A percentile compares a stretch with the other conserved stretches of the same genome.
phyloP scores from a whole-genome alignment of 2,888 invertebrate species.

The Pterostichus madidus region DNA sequence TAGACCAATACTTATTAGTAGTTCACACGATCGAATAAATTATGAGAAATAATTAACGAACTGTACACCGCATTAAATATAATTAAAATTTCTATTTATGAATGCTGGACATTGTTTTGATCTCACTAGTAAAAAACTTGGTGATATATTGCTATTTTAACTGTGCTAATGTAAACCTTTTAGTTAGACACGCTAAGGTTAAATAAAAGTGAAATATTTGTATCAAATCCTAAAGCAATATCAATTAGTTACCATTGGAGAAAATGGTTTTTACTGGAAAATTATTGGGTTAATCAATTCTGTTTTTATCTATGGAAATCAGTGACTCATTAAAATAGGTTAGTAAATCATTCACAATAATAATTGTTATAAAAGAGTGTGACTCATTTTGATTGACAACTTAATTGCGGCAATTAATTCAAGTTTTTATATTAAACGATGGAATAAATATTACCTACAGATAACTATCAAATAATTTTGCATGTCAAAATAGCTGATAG shows the following conservation, averaged over 20 bases:
- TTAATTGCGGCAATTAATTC: conserved; percentile 60
- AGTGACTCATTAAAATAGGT: conserved; percentile 50
- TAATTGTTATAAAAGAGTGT: conserved; percentile 16
- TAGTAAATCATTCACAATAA: conserved; percentile 51
- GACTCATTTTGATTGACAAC: conserved; percentile 55
- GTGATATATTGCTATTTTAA: conserved; percentile 24
- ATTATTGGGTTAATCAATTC: conserved; percentile 35
- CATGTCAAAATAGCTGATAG: conserved; percentile 32
- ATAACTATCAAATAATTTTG: conserved; percentile 38
- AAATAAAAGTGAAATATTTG: conserved; percentile 30
- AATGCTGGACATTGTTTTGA: conserved; percentile 19
- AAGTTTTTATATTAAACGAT: conserved; percentile 51
- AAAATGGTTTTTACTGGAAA: conserved; percentile 5
- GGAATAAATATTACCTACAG: conserved; percentile 25
- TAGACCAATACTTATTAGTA: conserved; percentile 30
- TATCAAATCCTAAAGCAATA: conserved; percentile 6
- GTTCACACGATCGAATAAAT: conserved; percentile 50
- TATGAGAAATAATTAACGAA: conserved; percentile 48
- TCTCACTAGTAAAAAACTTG: conserved; percentile 9
- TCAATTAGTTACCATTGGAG: background rate
- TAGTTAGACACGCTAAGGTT: conserved; percentile 29
- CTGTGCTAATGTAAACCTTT: conserved; percentile 12
- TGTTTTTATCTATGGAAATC: conserved; percentile 8
- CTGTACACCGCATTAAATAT: conserved; percentile 33
- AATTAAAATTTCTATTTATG: conserved; percentile 56